Evolutionary conservation across 2,888 invertebrate species (phyloP).

Genomic region (Lycophotia porphyrea): DNA sequence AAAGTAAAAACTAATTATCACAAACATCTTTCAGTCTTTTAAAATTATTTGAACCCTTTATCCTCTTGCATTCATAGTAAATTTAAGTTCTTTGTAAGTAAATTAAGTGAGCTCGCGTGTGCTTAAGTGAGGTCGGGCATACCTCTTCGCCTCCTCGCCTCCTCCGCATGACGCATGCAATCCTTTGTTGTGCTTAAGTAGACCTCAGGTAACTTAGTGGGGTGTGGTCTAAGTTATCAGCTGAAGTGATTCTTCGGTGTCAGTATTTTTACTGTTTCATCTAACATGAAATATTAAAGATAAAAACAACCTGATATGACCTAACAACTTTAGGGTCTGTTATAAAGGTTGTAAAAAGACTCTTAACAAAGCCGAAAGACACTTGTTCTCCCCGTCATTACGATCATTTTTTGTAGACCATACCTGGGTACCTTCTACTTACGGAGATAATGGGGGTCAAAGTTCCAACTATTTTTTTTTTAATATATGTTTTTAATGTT

Average conservation of each 20-base stretch:
- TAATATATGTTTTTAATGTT: no score
- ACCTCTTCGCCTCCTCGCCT: constrained; percentile 51
- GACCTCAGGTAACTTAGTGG: constrained; percentile 50
- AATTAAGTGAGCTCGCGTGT: constrained; percentile 66
- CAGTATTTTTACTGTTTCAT: not conserved
- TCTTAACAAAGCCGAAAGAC: no score
- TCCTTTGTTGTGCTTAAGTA: constrained; percentile 66
- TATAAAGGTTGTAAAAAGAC: no score
- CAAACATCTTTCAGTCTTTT: constrained; percentile 12
- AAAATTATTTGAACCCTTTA: constrained; percentile 22
- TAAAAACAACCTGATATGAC: not conserved
- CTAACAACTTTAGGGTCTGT: not conserved
- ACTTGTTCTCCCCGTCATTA: no score
- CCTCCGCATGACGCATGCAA: constrained; percentile 68
- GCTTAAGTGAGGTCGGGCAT: constrained; percentile 69
- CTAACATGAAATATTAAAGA: not conserved
- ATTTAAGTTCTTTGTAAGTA: constrained; percentile 58
- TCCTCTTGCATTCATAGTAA: constrained; percentile 42
- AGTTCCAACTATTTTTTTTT: no score
- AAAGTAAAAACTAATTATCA: constrained; percentile 1
- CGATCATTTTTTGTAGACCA: no score
- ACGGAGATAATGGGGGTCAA: no score
- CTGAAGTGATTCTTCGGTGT: constrained; percentile 5
- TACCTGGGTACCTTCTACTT: no score
- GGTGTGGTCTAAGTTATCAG: constrained; percentile 18